Evolutionary conservation across 1,140 invertebrate species (phyloP).

Genomic region (Belonocnema kinseyi): DNA sequence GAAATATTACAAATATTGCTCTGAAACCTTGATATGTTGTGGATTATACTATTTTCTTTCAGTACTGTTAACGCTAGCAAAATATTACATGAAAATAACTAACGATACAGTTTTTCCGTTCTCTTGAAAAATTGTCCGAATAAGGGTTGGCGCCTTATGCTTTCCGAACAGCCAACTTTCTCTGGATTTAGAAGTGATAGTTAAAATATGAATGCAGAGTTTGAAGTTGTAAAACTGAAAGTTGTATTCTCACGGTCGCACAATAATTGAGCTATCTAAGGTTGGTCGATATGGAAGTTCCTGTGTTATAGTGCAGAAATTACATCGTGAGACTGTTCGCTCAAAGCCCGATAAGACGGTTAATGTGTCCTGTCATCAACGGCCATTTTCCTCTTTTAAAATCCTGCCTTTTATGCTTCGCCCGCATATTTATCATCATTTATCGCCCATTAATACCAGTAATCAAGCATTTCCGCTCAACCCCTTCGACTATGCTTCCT

Average conservation of each 20-base stretch:
- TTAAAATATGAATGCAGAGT: background rate
- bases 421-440: constrained; percentile 24
- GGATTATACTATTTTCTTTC: too few relatives aligned
- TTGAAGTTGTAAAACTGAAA: constrained; percentile 19
- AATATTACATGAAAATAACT: too few relatives aligned
- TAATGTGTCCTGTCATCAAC: constrained; percentile 28
- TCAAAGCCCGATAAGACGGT: constrained; percentile 19
- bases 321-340: constrained; percentile 30
- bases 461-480: constrained; percentile 16
- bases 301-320: background rate
- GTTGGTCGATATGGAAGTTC: constrained; percentile 29
- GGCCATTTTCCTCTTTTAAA: background rate
- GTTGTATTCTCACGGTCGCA: constrained; percentile 18
- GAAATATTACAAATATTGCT: too few relatives aligned
- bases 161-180: background rate
- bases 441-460: constrained; percentile 14
- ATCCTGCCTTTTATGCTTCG: constrained; percentile 20
- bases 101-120: too few relatives aligned
- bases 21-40: too few relatives aligned
- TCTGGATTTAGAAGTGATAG: background rate
- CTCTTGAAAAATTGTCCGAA: too few relatives aligned
- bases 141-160: too few relatives aligned
- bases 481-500: background rate
- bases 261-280: constrained; percentile 28
- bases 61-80: too few relatives aligned